These are phyloP conservation scores for Ceratina australensis DNA, from an alignment of 1,140 invertebrate genomes.

Conservation along the genomic window DNA sequence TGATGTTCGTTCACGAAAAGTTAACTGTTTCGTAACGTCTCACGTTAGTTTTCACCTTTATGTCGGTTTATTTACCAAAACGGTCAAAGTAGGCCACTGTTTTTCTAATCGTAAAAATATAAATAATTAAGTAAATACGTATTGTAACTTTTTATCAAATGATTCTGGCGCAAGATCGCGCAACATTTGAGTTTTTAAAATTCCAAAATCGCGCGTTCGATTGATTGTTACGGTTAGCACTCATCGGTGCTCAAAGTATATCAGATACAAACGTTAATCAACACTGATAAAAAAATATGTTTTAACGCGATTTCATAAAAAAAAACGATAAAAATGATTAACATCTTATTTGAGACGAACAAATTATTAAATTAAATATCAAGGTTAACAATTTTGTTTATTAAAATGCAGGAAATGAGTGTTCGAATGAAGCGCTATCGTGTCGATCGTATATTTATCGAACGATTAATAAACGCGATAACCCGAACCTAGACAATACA, in stretches of 20 bases:
- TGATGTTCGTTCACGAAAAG: too few species aligned
- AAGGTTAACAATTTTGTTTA: not conserved
- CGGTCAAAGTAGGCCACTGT: not conserved
- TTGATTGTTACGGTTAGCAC: constrained; percentile 46
- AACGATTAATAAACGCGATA: not conserved
- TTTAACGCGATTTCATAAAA: too few species aligned
- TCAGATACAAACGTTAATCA: too few species aligned
- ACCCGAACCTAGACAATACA: too few species aligned
- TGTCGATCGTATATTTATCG: constrained; percentile 10
- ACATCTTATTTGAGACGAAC: too few species aligned
- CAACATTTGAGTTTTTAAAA: too few species aligned
- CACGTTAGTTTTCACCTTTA: not conserved
- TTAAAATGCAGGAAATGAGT: not conserved
- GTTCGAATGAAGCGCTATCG: not conserved
- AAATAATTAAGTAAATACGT: not conserved
- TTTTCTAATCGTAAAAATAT: not conserved
- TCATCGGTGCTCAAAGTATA: too few species aligned
- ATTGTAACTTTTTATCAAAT: not conserved
- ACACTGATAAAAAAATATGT: too few species aligned
- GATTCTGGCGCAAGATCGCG: constrained; percentile 22
- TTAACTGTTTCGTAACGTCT: too few species aligned
- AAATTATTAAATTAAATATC: too few species aligned
- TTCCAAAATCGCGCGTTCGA: constrained; percentile 40
- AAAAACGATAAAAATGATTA: too few species aligned
- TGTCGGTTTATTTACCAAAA: not conserved